Evolutionary conservation across 23 tunicate genomes (phyloP).

Genomic region (Botrylloides violaceus): DNA sequence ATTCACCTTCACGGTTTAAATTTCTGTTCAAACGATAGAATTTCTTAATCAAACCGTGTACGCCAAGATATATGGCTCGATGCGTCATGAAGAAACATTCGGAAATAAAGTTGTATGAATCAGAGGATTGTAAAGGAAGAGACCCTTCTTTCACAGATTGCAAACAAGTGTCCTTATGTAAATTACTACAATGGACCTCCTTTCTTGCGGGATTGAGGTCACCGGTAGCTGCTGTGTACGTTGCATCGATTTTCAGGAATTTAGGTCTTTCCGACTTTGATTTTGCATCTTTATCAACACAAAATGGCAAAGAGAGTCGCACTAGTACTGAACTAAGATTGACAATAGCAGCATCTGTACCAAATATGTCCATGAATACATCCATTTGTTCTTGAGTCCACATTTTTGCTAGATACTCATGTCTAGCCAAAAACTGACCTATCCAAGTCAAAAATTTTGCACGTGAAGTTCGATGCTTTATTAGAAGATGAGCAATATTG

Average conservation of each 20-base stretch:
- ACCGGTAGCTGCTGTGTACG: slow-evolving; percentile 7
- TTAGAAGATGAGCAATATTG: slow-evolving; percentile 3
- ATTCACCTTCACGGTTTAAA: slow-evolving; percentile 15
- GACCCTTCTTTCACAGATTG: slow-evolving; percentile 16
- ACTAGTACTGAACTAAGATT: slow-evolving; percentile 41
- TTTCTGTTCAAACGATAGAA: slow-evolving; percentile 33
- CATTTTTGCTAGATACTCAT: slow-evolving; percentile 34
- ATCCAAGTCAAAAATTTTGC: slow-evolving; percentile 29
- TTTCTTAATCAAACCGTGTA: slow-evolving; percentile 47
- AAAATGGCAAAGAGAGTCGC: slow-evolving; percentile 51
- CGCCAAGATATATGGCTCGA: slow-evolving; percentile 35
- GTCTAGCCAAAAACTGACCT: slow-evolving; percentile 21
- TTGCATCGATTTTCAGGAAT: slow-evolving; percentile 6
- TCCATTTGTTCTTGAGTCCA: slow-evolving; percentile 50
- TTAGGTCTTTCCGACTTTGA: neutral
- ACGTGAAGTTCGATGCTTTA: slow-evolving; percentile 8
- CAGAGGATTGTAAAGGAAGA: neutral
- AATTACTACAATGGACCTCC: slow-evolving; percentile 2
- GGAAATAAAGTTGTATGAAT: slow-evolving; percentile 36
- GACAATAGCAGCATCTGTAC: slow-evolving; percentile 34
- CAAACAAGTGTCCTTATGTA: slow-evolving; percentile 41
- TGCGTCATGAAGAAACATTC: slow-evolving; percentile 65
- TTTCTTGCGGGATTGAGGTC: neutral
- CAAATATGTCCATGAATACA: slow-evolving; percentile 19
- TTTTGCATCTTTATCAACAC: slow-evolving; percentile 17